Base-by-base conservation (phyloP, 2,113 vertebrate genomes). In the Trematocara zebra region DNA sequence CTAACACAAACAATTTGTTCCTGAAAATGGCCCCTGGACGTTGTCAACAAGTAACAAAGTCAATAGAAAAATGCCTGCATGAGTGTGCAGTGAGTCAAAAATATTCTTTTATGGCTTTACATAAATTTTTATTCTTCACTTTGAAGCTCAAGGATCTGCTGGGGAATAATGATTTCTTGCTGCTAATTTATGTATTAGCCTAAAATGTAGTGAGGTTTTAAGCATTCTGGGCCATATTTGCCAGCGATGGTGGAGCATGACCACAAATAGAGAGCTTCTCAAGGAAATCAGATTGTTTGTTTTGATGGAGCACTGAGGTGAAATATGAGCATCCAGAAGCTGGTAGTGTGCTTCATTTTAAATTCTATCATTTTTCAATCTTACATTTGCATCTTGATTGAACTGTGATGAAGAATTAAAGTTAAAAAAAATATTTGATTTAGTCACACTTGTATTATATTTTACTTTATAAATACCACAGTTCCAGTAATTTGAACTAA, bases 1-100 rank as follows among this genome's bases (percentile, higher is more conserved):
- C 78, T 18, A 49, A 83, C 14, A 31, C 15, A 33, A 87, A 83
- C 81, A 81, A n/a, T 40, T 79, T 40, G 83, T 80, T 56, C 28
- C 11, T 31, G 64, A 59, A 89, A 72, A 52, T 2, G 7, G 17
- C 78, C 69, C 40, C 54, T 47, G 72, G 72, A 91, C 31, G 2
- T 79, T n/a, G 44, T 92, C 53, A 52, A 42, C 49, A 82, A 87
- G 8, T 52, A 61, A 81, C 49, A 74, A 40, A 59, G 72, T 10
- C 0, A 72, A 72, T 28, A 72, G 40, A 28, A 11, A 72, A 72
- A 51, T 76, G 44, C 42, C 10, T 31, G 26, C 72, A 31, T 49
- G 44, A 76, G 26, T 49, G 6, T 51, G 17, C 44, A 33, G 72
- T 12, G 26, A 76, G 72, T 76, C 72, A 11, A 11, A 49, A 76